Conservation (phyloP, 2,797 vertebrate species). For the Decapterus maruadsi region DNA sequence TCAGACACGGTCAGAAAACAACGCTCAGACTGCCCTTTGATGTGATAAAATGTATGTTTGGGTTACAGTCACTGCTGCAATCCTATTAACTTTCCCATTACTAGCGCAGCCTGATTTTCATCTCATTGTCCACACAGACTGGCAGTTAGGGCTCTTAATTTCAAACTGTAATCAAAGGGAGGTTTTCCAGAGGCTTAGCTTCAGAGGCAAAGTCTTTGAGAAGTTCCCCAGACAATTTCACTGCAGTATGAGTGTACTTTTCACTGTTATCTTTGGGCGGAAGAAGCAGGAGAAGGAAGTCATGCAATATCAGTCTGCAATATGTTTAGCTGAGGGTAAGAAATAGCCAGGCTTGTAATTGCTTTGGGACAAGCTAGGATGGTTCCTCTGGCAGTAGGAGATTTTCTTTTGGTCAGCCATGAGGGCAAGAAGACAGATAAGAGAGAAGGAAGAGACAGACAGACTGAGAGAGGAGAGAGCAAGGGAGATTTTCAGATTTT, state of each 20-base stretch:
- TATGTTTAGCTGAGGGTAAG: slow-evolving; percentile 78
- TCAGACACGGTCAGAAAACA: not conserved
- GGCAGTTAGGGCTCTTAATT: slow-evolving; percentile 59
- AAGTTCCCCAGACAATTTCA: slow-evolving; percentile 65
- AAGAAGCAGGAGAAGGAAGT: slow-evolving; percentile 66
- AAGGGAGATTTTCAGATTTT: slow-evolving; percentile 63
- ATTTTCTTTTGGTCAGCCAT: slow-evolving; percentile 75
- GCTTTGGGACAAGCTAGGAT: slow-evolving; percentile 80
- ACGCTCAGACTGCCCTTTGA: slow-evolving; percentile 11
- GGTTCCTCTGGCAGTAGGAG: slow-evolving; percentile 68
- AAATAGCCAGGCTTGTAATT: slow-evolving; percentile 83
- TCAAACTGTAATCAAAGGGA: slow-evolving; percentile 62
- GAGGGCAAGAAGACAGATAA: slow-evolving; percentile 75
- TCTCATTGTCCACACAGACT: slow-evolving; percentile 37
- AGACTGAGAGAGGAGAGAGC: slow-evolving; percentile 22
- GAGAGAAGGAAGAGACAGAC: slow-evolving; percentile 33
- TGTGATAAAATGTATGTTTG: slow-evolving; percentile 14
- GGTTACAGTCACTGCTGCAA: slow-evolving; percentile 12
- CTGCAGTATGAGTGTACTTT: slow-evolving; percentile 68
- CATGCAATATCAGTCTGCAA: slow-evolving; percentile 74
- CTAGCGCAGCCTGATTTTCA: slow-evolving; percentile 17
- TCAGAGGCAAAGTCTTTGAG: slow-evolving; percentile 61
- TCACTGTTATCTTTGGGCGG: slow-evolving; percentile 66
- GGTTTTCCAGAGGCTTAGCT: slow-evolving; percentile 66
- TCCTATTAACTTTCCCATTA: slow-evolving; percentile 49